Evolutionary conservation across 2,113 vertebrate species (phyloP).

Genomic region (Carlito syrichta): DNA sequence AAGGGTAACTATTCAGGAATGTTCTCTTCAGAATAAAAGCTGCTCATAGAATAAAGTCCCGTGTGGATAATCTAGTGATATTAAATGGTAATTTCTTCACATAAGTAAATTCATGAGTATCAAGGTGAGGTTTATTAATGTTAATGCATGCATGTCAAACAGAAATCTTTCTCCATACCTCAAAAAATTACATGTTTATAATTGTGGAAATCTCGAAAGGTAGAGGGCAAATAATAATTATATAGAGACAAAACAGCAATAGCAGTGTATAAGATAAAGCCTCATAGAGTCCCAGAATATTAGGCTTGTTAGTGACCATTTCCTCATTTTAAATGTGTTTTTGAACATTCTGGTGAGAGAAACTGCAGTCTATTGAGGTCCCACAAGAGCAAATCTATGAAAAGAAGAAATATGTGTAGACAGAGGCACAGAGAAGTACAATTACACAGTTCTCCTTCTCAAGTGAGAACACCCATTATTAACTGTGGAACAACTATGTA

Average conservation of each 20-base stretch:
- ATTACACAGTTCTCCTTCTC: rapidly evolving
- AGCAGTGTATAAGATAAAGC: neutral
- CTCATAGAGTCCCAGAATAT: neutral
- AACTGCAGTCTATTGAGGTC: neutral
- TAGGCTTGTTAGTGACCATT: neutral
- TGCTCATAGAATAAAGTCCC: neutral
- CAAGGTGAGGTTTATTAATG: neutral
- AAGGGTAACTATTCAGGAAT: neutral
- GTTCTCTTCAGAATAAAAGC: neutral
- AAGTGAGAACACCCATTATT: neutral
- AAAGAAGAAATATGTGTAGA: neutral
- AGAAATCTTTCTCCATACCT: neutral
- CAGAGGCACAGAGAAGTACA: neutral
- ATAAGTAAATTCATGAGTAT: neutral
- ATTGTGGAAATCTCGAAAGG: neutral
- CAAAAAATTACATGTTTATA: neutral
- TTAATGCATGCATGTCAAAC: neutral
- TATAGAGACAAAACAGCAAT: neutral
- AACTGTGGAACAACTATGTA: neutral
- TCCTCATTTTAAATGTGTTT: neutral
- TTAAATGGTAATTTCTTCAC: neutral
- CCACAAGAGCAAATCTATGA: neutral
- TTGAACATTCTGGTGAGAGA: neutral
- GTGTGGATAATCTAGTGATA: neutral
- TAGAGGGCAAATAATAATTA: neutral